Evolutionary conservation across 1,140 invertebrate genomes (phyloP), one percentile per base, ranked within the genome.

Genomic region (Meloidogyne hapla): DNA sequence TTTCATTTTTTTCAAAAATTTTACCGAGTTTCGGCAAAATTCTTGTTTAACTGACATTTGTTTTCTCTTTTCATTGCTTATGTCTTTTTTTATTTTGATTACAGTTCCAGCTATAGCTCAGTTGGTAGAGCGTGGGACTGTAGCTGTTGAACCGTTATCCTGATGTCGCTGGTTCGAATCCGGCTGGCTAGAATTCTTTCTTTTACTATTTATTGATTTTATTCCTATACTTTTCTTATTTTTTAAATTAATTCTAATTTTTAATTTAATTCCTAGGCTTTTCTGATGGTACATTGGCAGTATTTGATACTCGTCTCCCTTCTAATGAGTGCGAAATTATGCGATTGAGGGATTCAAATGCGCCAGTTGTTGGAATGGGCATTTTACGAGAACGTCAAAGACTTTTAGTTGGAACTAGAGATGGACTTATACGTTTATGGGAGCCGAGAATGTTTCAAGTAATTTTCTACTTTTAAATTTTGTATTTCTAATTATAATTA

Each of bases 61-160:
- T n/a, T n/a, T n/a, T 38, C 9, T 2, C 33, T 38, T 42, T 12
- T 12, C 13, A 12, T 42, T 42, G 40, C 13, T 42, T 42, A 42
- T 42, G 1, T 42, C 9, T 42, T 42, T 12, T 42, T 42, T 42
- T 42, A 8, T 42, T 12, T 12, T n/a, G n/a, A n/a, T n/a, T n/a
- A n/a, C n/a, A n/a, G 81, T 81, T 23, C 68, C 68, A 69, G 68
- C 68, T 69, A 56, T 81, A 81, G 80, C 80, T 81, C 79, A 81
- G 79, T 81, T 81, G 80, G 81, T 81, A 81, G 80, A 81, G 80
- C 77, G 81, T 79, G 83, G 78, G 81, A 83, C 80, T 81, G 80
- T 81, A 83, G 80, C 78, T 78, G 75, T 69, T 38, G 9, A 38
- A 28, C 40, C 8, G 67, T 45, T 0, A 69, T 69, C 67, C 67